These are phyloP conservation scores for Drosophila rhopaloa DNA, from an alignment of 1,140 invertebrate genomes.

Conservation along the genomic window DNA sequence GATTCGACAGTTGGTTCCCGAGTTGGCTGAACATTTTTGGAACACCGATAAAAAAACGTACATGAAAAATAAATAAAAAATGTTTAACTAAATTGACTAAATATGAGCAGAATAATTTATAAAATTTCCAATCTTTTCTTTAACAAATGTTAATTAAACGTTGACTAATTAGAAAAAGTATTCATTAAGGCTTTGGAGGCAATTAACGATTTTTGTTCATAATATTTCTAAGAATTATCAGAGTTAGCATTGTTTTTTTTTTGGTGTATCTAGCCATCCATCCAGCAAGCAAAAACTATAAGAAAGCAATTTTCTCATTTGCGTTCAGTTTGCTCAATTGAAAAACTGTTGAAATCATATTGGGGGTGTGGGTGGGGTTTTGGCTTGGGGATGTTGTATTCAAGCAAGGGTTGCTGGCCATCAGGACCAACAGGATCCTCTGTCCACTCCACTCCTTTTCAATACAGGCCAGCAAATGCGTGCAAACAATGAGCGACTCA, in stretches of 20 bases:
- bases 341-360: constrained; percentile 60
- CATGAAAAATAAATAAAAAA: no score
- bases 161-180: no score
- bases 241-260: background rate
- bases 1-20: constrained; percentile 49
- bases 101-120: no score
- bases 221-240: no score
- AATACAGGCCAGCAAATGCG: constrained; percentile 19
- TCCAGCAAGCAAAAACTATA: constrained; percentile 54
- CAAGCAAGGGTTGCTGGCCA: constrained; percentile 40
- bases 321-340: constrained; percentile 58
- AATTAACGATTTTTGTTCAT: no score
- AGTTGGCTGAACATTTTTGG: constrained; percentile 20
- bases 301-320: constrained; percentile 72
- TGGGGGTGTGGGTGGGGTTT: background rate
- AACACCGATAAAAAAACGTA: background rate
- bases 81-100: no score
- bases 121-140: no score
- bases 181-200: no score
- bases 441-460: constrained; percentile 3
- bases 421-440: constrained; percentile 22
- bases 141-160: no score
- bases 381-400: background rate
- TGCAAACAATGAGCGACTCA: constrained; percentile 43
- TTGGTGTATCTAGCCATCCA: background rate